Percentiles rank a stretch among this genome's conserved stretches.
These are phyloP conservation scores for Oreortyx pictus DNA, from an alignment of 2,797 vertebrate genomes.

Conservation along the genomic window DNA sequence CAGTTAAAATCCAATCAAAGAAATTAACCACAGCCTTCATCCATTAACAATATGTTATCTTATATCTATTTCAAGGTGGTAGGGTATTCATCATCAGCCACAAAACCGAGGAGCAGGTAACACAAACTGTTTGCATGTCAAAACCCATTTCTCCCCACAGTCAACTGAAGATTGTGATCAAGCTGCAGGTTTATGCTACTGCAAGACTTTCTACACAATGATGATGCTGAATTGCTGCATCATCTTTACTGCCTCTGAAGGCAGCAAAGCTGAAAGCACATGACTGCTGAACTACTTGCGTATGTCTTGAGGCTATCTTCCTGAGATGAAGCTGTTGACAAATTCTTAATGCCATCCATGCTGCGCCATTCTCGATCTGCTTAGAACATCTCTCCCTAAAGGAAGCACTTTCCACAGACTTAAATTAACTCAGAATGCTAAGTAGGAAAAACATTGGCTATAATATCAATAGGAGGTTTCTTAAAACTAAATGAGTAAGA, in stretches of 20 bases:
- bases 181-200: background rate
- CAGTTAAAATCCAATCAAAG: conserved; percentile 7
- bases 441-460: background rate
- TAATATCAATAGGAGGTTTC: conserved; percentile 20
- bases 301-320: background rate
- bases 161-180: background rate
- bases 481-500: background rate
- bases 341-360: background rate
- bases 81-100: background rate
- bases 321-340: background rate
- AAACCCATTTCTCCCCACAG: background rate
- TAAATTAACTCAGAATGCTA: conserved; percentile 34
- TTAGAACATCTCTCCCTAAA: conserved; percentile 22
- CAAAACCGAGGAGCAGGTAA: background rate
- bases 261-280: background rate
- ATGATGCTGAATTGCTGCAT: background rate
- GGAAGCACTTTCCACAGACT: conserved; percentile 6
- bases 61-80: background rate
- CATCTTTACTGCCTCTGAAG: background rate
- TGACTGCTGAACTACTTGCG: background rate
- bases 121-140: background rate
- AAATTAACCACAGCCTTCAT: background rate
- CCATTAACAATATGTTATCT: background rate
- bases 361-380: background rate
- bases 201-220: background rate